Evolutionary conservation across 2,888 invertebrate species (phyloP), one percentile per base, ranked within the genome.

Genomic region (Endotricha flammealis): DNA sequence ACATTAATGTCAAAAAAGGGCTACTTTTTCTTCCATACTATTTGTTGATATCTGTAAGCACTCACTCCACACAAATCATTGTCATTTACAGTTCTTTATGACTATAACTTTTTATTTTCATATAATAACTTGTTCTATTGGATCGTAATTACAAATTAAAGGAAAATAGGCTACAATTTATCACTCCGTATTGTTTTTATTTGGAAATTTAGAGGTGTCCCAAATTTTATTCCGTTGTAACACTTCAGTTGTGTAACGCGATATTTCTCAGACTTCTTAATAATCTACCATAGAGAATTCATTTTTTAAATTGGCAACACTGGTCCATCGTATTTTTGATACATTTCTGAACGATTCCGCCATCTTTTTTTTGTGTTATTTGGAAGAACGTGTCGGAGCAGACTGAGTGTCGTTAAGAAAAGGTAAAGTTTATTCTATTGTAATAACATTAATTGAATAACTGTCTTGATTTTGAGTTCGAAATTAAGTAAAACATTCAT

Each of bases 191-290:
- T n/a, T n/a, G n/a, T n/a, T n/a, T n/a, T n/a, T n/a, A n/a, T 30
- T 30, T 30, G 9, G 12, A 17, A 30, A 30, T 30, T 30, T 4
- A 30, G 16, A 17, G 14, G 30, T 30, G 30, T 30, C 30, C 30
- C 30, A 30, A 30, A 30, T 30, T 30, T 30, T 30, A 17, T 30
- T 30, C 17, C 30, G 17, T 30, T 30, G 30, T 30, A 30, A 30
- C 30, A 30, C 30, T 7, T 30, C 30, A 30, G 30, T 30, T 30
- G 30, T 30, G 30, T 30, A 17, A 30, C 30, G 30, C 9, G 30
- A 30, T 30, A 30, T 30, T 30, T 30, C 30, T 30, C 30, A 30
- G 30, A 30, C 17, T 30, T 30, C 29, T 12, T 29, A 29, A 29
- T 29, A 12, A 29, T 29, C 29, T 29, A 29, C 29, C 13, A 29